phyloP scores from a whole-genome alignment of 2,113 vertebrate species.

The Ondatra zibethicus region DNA sequence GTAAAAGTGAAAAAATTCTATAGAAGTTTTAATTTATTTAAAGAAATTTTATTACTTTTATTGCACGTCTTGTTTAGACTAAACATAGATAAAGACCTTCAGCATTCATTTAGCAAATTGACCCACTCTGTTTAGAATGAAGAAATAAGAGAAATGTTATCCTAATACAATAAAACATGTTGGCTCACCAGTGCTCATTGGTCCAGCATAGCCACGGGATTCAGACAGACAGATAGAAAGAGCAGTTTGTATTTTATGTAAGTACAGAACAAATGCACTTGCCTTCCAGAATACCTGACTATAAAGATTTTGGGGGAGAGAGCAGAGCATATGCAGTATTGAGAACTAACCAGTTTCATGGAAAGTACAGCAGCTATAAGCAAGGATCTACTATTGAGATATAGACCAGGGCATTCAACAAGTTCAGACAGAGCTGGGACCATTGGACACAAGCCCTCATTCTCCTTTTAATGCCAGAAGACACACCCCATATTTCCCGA shows the following conservation, averaged over 20 bases:
- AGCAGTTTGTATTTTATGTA: background rate
- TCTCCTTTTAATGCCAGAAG: background rate
- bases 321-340: background rate
- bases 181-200: background rate
- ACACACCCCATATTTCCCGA: background rate
- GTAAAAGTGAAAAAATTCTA: background rate
- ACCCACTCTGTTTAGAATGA: background rate
- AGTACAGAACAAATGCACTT: background rate
- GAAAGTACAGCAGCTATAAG: background rate
- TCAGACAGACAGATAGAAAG: background rate
- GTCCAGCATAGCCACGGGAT: background rate
- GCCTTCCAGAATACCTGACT: background rate
- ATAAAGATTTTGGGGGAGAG: background rate
- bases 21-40: background rate
- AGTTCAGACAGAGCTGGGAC: background rate
- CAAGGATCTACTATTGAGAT: background rate
- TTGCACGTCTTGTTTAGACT: background rate
- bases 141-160: background rate
- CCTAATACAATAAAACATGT: background rate
- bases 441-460: rapidly evolving
- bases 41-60: background rate
- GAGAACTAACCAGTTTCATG: background rate
- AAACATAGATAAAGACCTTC: background rate
- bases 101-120: background rate
- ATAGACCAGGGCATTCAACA: background rate